Conservation (phyloP, 2,888 invertebrate genomes). For the Margaritifera margaritifera region DNA sequence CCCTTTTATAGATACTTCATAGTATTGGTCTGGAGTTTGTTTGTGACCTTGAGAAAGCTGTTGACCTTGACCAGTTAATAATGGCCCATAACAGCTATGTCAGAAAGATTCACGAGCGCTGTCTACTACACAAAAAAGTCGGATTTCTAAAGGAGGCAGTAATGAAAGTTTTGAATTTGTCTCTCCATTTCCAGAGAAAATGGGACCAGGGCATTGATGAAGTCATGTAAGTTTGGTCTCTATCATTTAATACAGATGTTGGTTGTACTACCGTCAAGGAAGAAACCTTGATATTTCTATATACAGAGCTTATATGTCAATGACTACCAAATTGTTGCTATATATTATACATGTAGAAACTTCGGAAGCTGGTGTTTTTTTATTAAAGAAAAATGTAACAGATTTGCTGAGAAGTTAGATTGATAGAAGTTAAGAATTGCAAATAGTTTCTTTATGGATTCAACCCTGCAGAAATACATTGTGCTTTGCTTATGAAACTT, state of each 20-base stretch:
- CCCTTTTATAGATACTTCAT: conserved; percentile 64
- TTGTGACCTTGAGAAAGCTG: conserved; percentile 52
- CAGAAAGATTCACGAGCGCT: conserved; percentile 63
- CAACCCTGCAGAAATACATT: too few species aligned
- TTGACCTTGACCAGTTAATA: conserved; percentile 67
- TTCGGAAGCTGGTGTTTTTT: too few species aligned
- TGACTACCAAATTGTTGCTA: background rate
- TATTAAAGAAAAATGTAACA: too few species aligned
- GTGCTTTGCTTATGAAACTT: too few species aligned
- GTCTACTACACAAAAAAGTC: conserved; percentile 65
- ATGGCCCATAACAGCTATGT: conserved; percentile 62
- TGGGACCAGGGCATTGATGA: conserved; percentile 66
- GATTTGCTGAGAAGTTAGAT: too few species aligned
- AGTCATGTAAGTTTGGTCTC: conserved; percentile 47
- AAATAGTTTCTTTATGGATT: too few species aligned
- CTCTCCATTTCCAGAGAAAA: conserved; percentile 56
- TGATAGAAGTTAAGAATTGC: too few species aligned
- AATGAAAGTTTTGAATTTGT: conserved; percentile 65
- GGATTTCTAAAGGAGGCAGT: conserved; percentile 63
- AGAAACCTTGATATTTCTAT: too few species aligned
- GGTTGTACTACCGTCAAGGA: too few species aligned
- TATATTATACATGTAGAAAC: too few species aligned
- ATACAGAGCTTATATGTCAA: background rate
- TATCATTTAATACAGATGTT: background rate
- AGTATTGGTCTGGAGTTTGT: conserved; percentile 68